A percentile compares a stretch with the other conserved stretches of the same genome.
phyloP scores from a whole-genome alignment of 2,113 vertebrate genomes.

The Malurus melanocephalus region DNA sequence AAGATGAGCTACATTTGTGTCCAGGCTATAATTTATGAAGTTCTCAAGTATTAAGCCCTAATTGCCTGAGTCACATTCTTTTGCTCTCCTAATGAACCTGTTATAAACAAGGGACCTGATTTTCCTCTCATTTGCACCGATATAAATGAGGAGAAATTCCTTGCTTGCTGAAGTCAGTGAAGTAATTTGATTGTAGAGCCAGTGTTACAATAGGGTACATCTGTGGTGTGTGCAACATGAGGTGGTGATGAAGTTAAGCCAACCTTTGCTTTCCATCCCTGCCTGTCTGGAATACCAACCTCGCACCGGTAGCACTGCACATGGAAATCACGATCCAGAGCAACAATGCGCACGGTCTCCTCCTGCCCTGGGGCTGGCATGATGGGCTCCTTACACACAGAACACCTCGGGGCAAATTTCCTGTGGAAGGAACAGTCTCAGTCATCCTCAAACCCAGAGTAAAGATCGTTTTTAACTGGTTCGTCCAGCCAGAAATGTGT shows the following conservation, averaged over 20 bases:
- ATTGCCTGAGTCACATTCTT: constrained; percentile 40
- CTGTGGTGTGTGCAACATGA: accelerated
- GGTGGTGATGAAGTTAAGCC: background rate
- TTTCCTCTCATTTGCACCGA: background rate
- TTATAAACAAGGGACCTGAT: constrained; percentile 25
- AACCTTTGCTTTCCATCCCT: background rate
- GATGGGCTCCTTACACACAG: constrained; percentile 92
- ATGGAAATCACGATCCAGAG: constrained; percentile 95
- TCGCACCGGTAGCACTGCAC: constrained; percentile 97
- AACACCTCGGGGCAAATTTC: constrained; percentile 96
- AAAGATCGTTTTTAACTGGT: background rate
- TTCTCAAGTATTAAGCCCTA: constrained; percentile 46
- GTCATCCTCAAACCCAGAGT: background rate
- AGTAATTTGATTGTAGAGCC: constrained; percentile 3
- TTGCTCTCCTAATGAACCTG: constrained; percentile 50
- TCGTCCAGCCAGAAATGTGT: background rate
- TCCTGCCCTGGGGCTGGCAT: constrained; percentile 96
- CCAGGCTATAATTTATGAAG: constrained; percentile 34
- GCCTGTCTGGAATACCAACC: constrained; percentile 66
- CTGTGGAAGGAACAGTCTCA: constrained; percentile 59
- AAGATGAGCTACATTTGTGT: constrained; percentile 3
- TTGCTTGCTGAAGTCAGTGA: constrained; percentile 5
- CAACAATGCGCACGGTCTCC: constrained; percentile 96
- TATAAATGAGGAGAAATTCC: constrained; percentile 28
- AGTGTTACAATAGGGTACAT: background rate